phyloP scores from a whole-genome alignment of 2,113 vertebrate genomes.

The Tychaedon coryphoeus region DNA sequence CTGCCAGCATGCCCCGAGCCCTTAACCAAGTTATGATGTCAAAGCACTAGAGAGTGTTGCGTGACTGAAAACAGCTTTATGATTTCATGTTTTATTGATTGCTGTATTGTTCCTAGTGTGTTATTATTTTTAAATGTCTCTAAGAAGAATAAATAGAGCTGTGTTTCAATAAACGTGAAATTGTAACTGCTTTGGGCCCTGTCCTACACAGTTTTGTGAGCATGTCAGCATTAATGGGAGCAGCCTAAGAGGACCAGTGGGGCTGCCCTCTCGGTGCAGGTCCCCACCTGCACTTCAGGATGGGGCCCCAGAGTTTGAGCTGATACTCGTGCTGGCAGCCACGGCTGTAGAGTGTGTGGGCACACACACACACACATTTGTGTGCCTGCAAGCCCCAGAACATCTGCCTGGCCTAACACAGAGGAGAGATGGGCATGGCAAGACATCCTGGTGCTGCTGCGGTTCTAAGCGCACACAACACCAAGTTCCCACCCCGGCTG shows the following conservation, averaged over 20 bases:
- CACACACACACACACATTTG: background rate
- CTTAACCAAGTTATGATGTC: background rate
- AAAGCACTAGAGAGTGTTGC: background rate
- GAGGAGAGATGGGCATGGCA: rapidly evolving
- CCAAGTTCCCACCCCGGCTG: rapidly evolving
- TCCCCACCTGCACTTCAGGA: background rate
- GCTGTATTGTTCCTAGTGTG: background rate
- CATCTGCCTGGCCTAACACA: rapidly evolving
- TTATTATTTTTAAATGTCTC: background rate
- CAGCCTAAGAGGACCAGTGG: rapidly evolving
- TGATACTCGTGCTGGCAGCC: background rate
- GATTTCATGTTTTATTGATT: background rate
- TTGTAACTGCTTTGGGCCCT: background rate
- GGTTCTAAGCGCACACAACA: background rate
- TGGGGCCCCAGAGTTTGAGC: background rate
- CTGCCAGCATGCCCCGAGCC: background rate
- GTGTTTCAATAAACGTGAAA: background rate
- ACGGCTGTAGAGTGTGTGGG: background rate
- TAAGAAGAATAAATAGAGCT: background rate
- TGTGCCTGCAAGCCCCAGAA: background rate
- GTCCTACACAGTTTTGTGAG: background rate
- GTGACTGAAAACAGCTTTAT: background rate
- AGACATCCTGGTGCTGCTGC: rapidly evolving
- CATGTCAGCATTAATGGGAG: background rate
- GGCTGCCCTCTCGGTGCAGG: background rate